Evolutionary conservation across 2,888 invertebrate genomes (phyloP).

Genomic region (Tinea semifulvella): DNA sequence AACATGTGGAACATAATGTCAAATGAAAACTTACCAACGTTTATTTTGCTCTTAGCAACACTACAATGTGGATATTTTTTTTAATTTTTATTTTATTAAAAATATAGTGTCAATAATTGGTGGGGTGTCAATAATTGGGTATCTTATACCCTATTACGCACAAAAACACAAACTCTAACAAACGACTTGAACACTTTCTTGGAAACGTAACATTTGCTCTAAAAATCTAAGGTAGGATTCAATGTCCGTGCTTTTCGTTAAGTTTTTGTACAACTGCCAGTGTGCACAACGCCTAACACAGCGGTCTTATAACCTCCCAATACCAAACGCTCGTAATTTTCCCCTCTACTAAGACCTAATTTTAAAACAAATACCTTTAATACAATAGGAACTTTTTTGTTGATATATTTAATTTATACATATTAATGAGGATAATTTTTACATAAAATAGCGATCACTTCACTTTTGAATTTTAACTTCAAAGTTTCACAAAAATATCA

Average conservation of each 20-base stretch:
- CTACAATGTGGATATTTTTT: too few relatives aligned
- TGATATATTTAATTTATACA: constrained; percentile 66
- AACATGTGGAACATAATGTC: too few relatives aligned
- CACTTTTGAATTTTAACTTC: constrained; percentile 45
- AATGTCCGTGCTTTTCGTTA: constrained; percentile 58
- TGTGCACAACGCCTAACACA: constrained; percentile 52
- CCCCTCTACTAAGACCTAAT: constrained; percentile 62
- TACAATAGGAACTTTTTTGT: constrained; percentile 68
- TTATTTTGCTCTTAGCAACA: too few relatives aligned
- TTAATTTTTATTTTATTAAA: constrained; percentile 34
- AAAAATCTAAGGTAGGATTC: constrained; percentile 63
- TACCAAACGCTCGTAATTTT: constrained; percentile 65
- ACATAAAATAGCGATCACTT: constrained; percentile 65
- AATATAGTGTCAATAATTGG: too few relatives aligned
- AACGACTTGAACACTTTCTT: constrained; percentile 55
- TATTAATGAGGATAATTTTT: constrained; percentile 58
- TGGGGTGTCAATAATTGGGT: too few relatives aligned
- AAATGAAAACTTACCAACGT: too few relatives aligned
- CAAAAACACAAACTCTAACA: constrained; percentile 30
- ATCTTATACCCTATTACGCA: too few relatives aligned
- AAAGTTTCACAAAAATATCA: constrained; percentile 25
- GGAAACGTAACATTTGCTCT: constrained; percentile 62
- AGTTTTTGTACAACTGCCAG: constrained; percentile 46
- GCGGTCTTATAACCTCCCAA: constrained; percentile 56
- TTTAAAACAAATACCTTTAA: constrained; percentile 65